phyloP scores from a whole-genome alignment of 1,140 invertebrate species.

The Limonius californicus region DNA sequence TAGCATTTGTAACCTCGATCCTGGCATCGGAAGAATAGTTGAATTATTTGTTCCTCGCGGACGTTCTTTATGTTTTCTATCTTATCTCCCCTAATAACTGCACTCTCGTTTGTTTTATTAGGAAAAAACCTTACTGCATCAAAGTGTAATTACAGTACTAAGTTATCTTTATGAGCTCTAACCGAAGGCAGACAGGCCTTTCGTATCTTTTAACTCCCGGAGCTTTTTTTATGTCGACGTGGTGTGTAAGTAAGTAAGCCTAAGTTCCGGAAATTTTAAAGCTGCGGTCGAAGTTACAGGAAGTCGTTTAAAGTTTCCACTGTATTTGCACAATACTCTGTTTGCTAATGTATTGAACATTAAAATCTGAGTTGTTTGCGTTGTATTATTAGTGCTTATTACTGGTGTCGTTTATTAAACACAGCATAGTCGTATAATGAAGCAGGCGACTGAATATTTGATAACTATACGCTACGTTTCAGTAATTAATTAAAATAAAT shows the following conservation, averaged over 20 bases:
- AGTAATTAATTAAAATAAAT: not conserved
- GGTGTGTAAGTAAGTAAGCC: too few species aligned
- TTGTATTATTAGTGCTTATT: not conserved
- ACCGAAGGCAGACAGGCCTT: not conserved
- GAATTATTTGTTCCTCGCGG: not conserved
- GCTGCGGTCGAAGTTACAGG: too few species aligned
- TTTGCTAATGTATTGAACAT: too few species aligned
- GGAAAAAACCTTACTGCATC: not conserved
- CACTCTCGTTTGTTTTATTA: not conserved
- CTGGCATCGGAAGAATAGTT: not conserved
- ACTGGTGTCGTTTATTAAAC: not conserved
- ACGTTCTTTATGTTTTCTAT: not conserved
- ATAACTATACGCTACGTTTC: not conserved
- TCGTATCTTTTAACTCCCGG: not conserved
- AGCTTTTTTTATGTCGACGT: too few species aligned
- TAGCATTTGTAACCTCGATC: not conserved
- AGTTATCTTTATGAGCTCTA: not conserved
- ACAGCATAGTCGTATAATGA: not conserved
- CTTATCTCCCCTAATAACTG: conserved; percentile 1
- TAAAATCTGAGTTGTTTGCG: too few species aligned
- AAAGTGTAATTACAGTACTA: not conserved
- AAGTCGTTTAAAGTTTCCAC: too few species aligned
- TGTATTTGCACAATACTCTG: too few species aligned
- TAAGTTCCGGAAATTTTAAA: too few species aligned
- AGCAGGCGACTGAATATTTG: not conserved